Base-by-base conservation (phyloP, 2,888 invertebrate species). In the Tipula helvola region DNA sequence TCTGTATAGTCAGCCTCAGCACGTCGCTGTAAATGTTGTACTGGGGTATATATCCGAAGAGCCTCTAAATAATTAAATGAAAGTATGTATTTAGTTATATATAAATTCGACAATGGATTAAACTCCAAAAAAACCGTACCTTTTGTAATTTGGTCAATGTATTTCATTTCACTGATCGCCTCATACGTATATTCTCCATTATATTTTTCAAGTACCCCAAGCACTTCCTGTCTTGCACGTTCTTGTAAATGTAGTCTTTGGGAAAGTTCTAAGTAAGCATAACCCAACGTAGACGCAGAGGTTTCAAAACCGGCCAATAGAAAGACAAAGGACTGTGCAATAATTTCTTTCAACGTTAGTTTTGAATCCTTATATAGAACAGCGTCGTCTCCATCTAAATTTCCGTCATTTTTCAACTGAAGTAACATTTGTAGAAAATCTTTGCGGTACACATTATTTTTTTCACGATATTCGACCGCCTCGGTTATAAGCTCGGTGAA, bases 281-380 rank as follows among this genome's bases (percentile, higher is more conserved):
- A 92, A 36, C 91, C 90, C 87, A 92, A 89, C 0, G 91, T 90
- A 3, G 91, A 89, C 8, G 89, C 89, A 5, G 92, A 92, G 0
- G 93, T 92, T 88, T 93, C 93, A 87, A 90, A 92, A 4, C 93
- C 93, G 87, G 92, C 93, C 1, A 90, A 89, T 87, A 92, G 92
- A 88, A 93, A 92, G n/a, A 92, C 89, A 88, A 92, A 91, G 1
- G 91, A 91, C 88, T 92, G 92, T 0, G 92, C 91, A 2, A 90
- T 89, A 36, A 92, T 90, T 0, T 88, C 87, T 36, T 87, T 71
- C 13, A 88, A 7, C 8, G 87, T 86, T 2, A 88, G 28, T 18
- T 39, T 18, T 13, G 71, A 28, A 12, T 91, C 87, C 87, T 90
- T 89, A 36, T 90, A 71, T 16, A 5, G 5, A 36, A 42, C 42